phyloP scores from a whole-genome alignment of 2,797 vertebrate genomes.

The Enteromius paludinosus region DNA sequence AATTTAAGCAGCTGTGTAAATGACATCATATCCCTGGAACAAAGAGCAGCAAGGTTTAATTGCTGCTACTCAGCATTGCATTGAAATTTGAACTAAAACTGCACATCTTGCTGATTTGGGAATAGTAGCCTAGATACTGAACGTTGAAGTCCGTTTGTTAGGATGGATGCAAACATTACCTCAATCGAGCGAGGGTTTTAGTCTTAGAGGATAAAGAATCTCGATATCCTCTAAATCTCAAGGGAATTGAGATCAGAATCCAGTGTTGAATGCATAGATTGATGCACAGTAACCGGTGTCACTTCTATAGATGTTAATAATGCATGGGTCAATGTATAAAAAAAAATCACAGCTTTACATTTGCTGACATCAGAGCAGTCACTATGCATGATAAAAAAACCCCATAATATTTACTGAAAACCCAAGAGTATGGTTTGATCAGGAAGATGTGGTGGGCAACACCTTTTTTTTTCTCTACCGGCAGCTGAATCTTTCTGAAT shows the following conservation, averaged over 20 bases:
- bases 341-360: not conserved
- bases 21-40: conserved; percentile 34
- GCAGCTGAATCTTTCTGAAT: not conserved
- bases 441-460: conserved; percentile 27
- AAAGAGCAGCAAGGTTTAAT: conserved; percentile 4
- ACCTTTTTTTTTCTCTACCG: conserved; percentile 20
- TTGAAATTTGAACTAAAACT: not conserved
- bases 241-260: conserved; percentile 2
- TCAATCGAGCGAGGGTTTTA: not conserved
- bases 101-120: not conserved
- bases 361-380: not conserved
- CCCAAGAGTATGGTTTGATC: not conserved
- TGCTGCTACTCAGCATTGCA: not conserved
- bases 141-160: not conserved
- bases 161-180: not conserved
- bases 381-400: not conserved
- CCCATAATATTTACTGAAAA: not conserved
- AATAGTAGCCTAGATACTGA: not conserved
- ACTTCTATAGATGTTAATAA: conserved; percentile 11
- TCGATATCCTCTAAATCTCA: not conserved
- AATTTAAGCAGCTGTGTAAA: not conserved
- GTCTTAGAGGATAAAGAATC: not conserved
- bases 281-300: conserved; percentile 21
- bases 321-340: not conserved
- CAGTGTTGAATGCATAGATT: not conserved